These are phyloP conservation scores for Anoncus sp. DNA, from an alignment of 2,888 invertebrate genomes.

Conservation along the genomic window DNA sequence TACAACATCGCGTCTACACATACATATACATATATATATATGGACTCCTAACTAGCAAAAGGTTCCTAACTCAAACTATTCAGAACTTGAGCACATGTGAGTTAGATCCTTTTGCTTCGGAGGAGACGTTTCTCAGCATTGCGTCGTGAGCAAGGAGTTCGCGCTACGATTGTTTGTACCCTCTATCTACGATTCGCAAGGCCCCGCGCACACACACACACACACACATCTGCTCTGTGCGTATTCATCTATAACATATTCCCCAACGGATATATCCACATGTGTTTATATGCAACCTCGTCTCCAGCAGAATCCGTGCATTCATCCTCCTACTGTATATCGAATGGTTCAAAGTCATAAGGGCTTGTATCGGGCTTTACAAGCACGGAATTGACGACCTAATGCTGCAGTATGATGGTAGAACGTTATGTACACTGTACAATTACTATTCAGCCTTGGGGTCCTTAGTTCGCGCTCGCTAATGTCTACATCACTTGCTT, in stretches of 20 bases:
- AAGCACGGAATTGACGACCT: conserved; percentile 1
- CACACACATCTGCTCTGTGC: background rate
- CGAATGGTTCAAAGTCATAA: background rate
- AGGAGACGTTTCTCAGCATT: background rate
- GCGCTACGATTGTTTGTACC: conserved; percentile 45
- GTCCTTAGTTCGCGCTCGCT: conserved; percentile 33
- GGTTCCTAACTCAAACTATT: background rate
- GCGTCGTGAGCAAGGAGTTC: conserved; percentile 9
- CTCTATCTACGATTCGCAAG: conserved; percentile 27
- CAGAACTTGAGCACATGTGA: background rate
- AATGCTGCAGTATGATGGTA: background rate
- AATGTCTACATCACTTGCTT: conserved; percentile 39
- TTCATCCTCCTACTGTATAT: conserved; percentile 2
- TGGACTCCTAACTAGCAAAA: background rate
- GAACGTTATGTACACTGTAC: conserved; percentile 34
- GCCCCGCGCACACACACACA: background rate
- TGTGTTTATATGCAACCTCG: conserved; percentile 32
- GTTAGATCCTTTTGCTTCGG: background rate
- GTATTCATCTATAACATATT: no score
- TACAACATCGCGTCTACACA: conserved; percentile 27
- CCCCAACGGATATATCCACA: no score
- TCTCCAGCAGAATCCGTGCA: conserved; percentile 20
- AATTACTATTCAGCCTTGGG: conserved; percentile 32
- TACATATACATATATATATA: no score
- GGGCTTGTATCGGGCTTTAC: conserved; percentile 4